Base-by-base conservation (phyloP, 2,888 invertebrate genomes). In the Chironomus riparius region DNA sequence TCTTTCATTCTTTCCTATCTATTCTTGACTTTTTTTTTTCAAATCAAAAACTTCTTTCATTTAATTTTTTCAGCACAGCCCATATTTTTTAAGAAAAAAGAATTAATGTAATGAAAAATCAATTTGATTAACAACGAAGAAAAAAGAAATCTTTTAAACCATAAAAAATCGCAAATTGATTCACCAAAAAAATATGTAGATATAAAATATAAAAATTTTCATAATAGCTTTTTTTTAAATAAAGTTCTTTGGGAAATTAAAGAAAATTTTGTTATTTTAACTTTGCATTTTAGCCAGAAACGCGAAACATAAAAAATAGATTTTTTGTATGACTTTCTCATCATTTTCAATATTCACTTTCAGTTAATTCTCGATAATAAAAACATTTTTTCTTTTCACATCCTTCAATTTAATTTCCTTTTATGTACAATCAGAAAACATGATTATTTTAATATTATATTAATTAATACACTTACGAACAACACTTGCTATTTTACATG, bases 61-160 rank as follows among this genome's bases (percentile, higher is more conserved):
- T 65, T 65, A 13, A 18, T 65, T 21, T 22, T 21, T 65, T 65
- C 65, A 65, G 65, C 65, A 65, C 65, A 65, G 65, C 65, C 65
- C 65, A 65, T 65, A 65, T 65, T 62, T 65, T 62, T 65, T 65
- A 4, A 65, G 13, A 4, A 65, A 18, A 22, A 21, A 21, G 6
- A 38, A 38, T 38, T 38, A 38, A 38, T 38, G 38, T 38, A 38
- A 38, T 38, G 38, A 38, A 38, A 38, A 38, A 38, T 38, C 21
- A 13, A 21, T 65, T 65, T 21, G 13, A 65, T 22, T 18, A 65
- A 62, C 21, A 21, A 65, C 24, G 12, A 12, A 18, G 3, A 21
- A 65, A 65, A 65, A n/a, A 65, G 15, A 56, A 56, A 56, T 56
- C 18, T n/a, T 56, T 7, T 38, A 38, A 38, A 38, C 38, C 38